phyloP scores from a whole-genome alignment of 2,888 invertebrate genomes.

The Hyles lineata region DNA sequence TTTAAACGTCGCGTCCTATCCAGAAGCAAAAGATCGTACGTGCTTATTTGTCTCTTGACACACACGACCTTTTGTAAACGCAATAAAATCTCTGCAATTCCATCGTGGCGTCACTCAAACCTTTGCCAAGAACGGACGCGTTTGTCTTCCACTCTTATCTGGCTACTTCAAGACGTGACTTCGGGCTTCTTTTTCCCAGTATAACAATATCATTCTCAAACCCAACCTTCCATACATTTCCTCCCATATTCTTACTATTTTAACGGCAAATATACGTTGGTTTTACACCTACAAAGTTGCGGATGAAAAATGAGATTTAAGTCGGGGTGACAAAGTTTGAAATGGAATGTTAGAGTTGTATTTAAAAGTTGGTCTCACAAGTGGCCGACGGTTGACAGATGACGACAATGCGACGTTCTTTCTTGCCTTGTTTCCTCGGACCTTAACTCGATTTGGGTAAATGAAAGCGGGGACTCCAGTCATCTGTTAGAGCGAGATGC shows the following conservation, averaged over 20 bases:
- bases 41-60: neutral
- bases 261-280: slow-evolving; percentile 34
- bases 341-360: slow-evolving; percentile 41
- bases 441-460: slow-evolving; percentile 73
- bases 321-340: slow-evolving; percentile 38
- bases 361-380: slow-evolving; percentile 49
- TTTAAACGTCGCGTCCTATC: neutral
- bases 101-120: slow-evolving; percentile 47
- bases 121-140: slow-evolving; percentile 56
- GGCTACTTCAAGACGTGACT: slow-evolving; percentile 60
- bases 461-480: slow-evolving; percentile 61
- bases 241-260: slow-evolving; percentile 37
- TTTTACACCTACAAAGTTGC: slow-evolving; percentile 32
- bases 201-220: slow-evolving; percentile 26
- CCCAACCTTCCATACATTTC: slow-evolving; percentile 37
- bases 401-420: slow-evolving; percentile 69
- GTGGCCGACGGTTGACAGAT: slow-evolving; percentile 72
- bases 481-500: slow-evolving; percentile 53
- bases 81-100: slow-evolving; percentile 36
- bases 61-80: slow-evolving; percentile 10
- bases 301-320: slow-evolving; percentile 41
- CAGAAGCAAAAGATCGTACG: neutral
- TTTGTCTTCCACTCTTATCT: slow-evolving; percentile 71
- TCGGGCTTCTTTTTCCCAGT: slow-evolving; percentile 49
- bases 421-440: slow-evolving; percentile 71